Percentiles rank a stretch among this genome's conserved stretches.
Evolutionary conservation across 1,140 invertebrate genomes (phyloP).

Genomic region (Bombus affinis): DNA sequence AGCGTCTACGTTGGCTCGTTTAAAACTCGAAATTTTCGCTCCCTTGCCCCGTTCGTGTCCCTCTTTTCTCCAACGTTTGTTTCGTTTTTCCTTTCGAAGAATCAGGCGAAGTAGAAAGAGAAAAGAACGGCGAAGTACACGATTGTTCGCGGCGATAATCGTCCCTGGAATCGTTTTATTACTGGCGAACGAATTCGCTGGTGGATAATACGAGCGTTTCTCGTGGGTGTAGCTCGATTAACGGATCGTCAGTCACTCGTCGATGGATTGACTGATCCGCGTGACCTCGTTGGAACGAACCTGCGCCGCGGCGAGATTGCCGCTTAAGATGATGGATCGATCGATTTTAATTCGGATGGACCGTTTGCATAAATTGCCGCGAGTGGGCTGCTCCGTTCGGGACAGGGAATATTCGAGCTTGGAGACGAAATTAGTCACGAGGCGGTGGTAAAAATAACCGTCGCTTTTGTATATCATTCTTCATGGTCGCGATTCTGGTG

Average conservation of each 20-base stretch:
- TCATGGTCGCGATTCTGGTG: not conserved
- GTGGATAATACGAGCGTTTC: not conserved
- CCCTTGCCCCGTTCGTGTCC: not conserved
- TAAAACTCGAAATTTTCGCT: not conserved
- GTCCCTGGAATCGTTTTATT: not conserved
- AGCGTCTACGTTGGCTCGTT: conserved; percentile 9
- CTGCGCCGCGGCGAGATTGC: not conserved
- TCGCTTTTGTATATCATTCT: not conserved
- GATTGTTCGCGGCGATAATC: not conserved
- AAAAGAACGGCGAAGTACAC: not conserved
- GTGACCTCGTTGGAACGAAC: conserved; percentile 11
- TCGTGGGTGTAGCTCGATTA: conserved; percentile 22
- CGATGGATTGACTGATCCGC: conserved; percentile 32
- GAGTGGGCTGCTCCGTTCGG: not conserved
- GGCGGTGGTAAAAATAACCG: not conserved
- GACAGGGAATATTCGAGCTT: not conserved
- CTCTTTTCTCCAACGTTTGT: not conserved
- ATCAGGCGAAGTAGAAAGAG: not conserved
- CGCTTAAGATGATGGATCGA: conserved; percentile 44
- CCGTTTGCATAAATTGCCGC: conserved; percentile 33
- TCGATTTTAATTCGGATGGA: conserved; percentile 31
- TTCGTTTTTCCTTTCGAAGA: not conserved
- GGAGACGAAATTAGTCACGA: not conserved
- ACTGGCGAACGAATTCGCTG: not conserved
- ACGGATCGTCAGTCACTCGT: conserved; percentile 36